Base-by-base conservation (phyloP, 2,113 vertebrate species). In the Thamnophis sirtalis region DNA sequence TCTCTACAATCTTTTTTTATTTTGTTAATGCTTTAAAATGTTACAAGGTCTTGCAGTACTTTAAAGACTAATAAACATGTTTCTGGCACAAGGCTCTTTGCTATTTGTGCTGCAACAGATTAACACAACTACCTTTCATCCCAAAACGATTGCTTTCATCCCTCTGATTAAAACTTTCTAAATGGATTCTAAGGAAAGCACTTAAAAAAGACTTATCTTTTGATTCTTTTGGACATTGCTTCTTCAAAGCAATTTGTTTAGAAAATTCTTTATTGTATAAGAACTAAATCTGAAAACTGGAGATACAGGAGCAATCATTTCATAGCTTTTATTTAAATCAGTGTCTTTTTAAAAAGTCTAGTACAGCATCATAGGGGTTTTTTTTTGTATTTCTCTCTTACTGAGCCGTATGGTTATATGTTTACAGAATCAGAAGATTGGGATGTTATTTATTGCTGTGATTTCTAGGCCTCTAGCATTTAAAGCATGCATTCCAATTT, bases 401-500 rank as follows among this genome's bases (percentile, higher is more conserved):
- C 58, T 85, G 91, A 80, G 93, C 90, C 84, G 54, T 0, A 58
- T 4, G 84, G 9, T 92, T 56, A 8, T 17, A 58, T 51, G 19
- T 58, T 85, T 60, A 5, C 0, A 85, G 92, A 0, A 1, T 89
- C 84, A 28, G 49, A 73, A 90, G 68, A 0, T 19, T 49, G 3
- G 0, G 4, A 43, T 43, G 17, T 24, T 33, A 6, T 60, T 63
- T n/a, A 51, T 90, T 86, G 28, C 55, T 92, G 84, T 92, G 93
- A 90, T 92, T 90, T 89, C 93, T 92, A 89, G 22, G 2, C 8
- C 92, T 49, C 92, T 54, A 2, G 50, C 53, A 94, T 89, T 68
- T 24, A 58, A 86, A 92, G 43, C 87, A 90, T 0, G 0, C 68
- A 90, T 0, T 0, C 92, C 15, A 89, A 87, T 49, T 10, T 28